These are phyloP conservation scores for Ectemnius lituratus DNA, from an alignment of 2,888 invertebrate genomes.

Conservation along the genomic window DNA sequence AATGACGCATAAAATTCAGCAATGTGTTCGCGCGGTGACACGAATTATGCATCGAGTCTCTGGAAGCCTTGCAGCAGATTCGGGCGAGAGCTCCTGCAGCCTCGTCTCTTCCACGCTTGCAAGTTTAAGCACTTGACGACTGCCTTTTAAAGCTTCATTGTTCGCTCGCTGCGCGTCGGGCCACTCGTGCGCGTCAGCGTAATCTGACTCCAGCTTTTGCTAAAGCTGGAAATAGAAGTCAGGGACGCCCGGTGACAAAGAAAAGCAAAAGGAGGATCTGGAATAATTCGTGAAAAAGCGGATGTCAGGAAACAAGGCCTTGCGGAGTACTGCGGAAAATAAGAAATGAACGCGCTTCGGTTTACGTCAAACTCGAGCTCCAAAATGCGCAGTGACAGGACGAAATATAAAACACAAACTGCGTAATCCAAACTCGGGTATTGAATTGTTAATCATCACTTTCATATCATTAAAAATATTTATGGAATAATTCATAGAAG, in stretches of 20 bases:
- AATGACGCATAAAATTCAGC: not conserved
- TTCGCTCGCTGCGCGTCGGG: not conserved
- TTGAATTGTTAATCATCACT: no score
- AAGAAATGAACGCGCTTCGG: no score
- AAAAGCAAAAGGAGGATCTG: not conserved
- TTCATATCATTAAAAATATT: no score
- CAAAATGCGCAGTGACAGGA: no score
- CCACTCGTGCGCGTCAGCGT: slow-evolving; percentile 1
- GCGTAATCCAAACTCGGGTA: no score
- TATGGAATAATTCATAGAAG: no score
- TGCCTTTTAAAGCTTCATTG: slow-evolving; percentile 5
- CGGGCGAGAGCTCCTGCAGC: not conserved
- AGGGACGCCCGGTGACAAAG: not conserved
- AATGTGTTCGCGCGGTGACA: not conserved
- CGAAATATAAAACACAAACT: no score
- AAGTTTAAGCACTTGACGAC: slow-evolving; percentile 5
- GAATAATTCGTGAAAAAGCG: slow-evolving; percentile 1
- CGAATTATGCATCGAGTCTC: not conserved
- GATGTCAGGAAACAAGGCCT: no score
- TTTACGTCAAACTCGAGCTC: no score
- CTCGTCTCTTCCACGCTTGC: not conserved
- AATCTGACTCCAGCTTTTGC: not conserved
- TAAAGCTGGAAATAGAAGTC: not conserved
- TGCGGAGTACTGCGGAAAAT: no score
- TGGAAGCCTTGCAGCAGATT: not conserved